These are phyloP conservation scores for Aegypius monachus DNA, from an alignment of 2,113 vertebrate species.

Conservation along the genomic window DNA sequence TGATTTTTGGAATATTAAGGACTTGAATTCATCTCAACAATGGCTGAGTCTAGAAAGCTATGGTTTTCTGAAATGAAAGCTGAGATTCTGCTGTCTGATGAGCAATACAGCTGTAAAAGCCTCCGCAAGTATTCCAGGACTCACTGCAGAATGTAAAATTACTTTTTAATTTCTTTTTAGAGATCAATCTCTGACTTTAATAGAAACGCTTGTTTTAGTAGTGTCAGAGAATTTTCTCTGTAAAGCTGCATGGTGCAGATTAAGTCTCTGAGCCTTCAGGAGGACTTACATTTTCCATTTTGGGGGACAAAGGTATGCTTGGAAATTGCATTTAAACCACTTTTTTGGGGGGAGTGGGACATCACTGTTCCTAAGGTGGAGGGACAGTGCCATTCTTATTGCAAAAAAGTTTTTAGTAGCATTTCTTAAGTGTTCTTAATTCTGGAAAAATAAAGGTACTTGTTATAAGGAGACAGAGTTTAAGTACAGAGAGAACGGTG, in stretches of 20 bases:
- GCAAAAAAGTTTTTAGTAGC: not conserved
- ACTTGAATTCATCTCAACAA: not conserved
- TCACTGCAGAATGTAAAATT: not conserved
- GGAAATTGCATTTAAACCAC: not conserved
- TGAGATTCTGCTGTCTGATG: not conserved
- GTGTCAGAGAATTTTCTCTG: not conserved
- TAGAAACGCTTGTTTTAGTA: not conserved
- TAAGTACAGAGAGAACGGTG: rapidly evolving
- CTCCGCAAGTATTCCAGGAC: not conserved
- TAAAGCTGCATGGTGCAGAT: not conserved
- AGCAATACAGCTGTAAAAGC: not conserved
- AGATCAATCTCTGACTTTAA: not conserved
- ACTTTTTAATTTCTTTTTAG: not conserved
- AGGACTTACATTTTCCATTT: not conserved
- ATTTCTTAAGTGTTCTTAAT: not conserved
- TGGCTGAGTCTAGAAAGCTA: not conserved
- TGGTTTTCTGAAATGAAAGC: not conserved
- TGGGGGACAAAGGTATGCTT: not conserved
- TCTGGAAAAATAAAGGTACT: not conserved
- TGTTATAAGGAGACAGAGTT: not conserved
- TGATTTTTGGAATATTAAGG: not conserved
- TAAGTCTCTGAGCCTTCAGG: not conserved
- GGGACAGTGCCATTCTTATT: not conserved
- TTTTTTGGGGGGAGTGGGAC: not conserved
- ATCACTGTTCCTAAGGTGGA: not conserved